Evolutionary conservation across 1,140 invertebrate genomes (phyloP).

Genomic region (Rhynchophorus ferrugineus): DNA sequence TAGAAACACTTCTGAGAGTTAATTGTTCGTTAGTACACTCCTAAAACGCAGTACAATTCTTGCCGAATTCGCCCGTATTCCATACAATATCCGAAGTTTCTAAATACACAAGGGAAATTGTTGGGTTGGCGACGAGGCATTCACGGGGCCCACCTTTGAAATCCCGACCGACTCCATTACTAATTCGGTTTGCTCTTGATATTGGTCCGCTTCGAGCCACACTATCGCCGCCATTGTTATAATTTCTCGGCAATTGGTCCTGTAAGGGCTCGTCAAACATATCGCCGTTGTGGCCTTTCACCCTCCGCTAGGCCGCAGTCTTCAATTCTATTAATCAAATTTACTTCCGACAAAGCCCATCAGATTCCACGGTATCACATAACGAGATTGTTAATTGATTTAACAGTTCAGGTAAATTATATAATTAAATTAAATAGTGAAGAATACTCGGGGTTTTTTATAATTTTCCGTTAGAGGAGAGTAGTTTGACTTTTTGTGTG

Average conservation of each 20-base stretch:
- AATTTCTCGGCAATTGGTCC: slow-evolving; percentile 16
- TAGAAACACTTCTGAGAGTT: no score
- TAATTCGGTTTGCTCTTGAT: slow-evolving; percentile 15
- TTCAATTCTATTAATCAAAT: slow-evolving; percentile 14
- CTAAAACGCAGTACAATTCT: background rate
- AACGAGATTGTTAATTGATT: no score
- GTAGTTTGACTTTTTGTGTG: no score
- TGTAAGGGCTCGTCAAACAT: slow-evolving; percentile 17
- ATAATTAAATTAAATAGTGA: no score
- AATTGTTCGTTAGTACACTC: no score
- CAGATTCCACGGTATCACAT: no score
- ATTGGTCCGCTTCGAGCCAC: slow-evolving; percentile 4
- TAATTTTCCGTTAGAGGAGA: no score
- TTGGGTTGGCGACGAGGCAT: background rate
- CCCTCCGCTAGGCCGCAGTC: slow-evolving; percentile 6
- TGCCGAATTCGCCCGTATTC: slow-evolving; percentile 5
- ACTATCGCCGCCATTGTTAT: slow-evolving; percentile 13
- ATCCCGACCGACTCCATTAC: slow-evolving; percentile 11
- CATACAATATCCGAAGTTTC: slow-evolving; percentile 4
- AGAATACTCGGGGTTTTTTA: no score
- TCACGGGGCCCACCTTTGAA: background rate
- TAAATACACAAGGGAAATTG: background rate
- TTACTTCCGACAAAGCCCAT: no score
- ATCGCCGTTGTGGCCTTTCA: no score
- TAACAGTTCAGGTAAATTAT: no score